phyloP scores from a whole-genome alignment of 92 coral and sea anemone genomes.

The Epizoanthus scotinus region DNA sequence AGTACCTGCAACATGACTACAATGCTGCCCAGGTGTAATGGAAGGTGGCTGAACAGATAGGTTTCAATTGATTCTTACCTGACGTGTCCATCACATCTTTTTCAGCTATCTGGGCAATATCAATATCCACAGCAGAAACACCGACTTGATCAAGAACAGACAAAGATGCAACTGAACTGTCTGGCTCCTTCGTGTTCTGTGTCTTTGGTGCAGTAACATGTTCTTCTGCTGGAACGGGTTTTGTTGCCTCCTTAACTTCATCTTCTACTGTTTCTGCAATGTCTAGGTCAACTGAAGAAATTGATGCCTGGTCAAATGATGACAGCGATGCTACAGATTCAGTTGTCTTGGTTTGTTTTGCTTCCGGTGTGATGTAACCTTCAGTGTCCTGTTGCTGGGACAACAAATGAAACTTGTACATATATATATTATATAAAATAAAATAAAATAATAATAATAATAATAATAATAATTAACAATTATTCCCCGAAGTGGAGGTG shows the following conservation, averaged over 20 bases:
- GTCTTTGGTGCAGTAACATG: constrained; percentile 35
- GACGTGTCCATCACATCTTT: constrained; percentile 37
- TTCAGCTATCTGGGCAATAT: constrained; percentile 53
- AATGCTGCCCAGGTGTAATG: too few species aligned
- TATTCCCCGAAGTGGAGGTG: too few species aligned
- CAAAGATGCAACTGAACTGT: constrained; percentile 48
- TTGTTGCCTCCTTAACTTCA: constrained; percentile 53
- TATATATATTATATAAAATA: too few species aligned
- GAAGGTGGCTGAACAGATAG: too few species aligned
- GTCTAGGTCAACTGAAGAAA: constrained; percentile 92
- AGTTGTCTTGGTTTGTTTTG: constrained; percentile 15
- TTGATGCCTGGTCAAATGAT: constrained; percentile 80
- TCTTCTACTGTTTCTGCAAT: constrained; percentile 84
- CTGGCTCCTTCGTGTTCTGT: constrained; percentile 22
- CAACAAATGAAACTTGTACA: too few species aligned
- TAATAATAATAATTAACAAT: too few species aligned
- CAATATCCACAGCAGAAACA: constrained; percentile 73
- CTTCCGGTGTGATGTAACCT: constrained; percentile 20
- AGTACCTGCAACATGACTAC: too few species aligned
- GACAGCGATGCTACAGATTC: constrained; percentile 79
- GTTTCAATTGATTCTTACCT: constrained; percentile 2
- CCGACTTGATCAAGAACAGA: constrained; percentile 75
- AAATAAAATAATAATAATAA: too few species aligned
- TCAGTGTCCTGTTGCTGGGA: constrained; percentile 21
- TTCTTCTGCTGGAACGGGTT: constrained; percentile 17